Base-by-base conservation (phyloP, 2,888 invertebrate species). In the Lypha dubia region DNA sequence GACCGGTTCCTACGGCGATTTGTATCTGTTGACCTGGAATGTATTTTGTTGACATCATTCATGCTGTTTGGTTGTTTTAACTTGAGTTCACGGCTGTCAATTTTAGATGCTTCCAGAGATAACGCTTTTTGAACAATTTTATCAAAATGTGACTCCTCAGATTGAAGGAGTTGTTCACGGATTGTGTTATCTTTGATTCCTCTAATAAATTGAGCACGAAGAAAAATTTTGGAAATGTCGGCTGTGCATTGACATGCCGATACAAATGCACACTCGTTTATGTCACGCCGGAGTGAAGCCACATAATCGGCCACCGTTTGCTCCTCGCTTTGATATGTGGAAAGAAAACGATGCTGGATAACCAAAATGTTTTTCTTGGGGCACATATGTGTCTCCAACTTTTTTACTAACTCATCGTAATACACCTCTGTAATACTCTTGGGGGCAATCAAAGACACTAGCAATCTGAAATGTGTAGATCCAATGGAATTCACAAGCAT, bases 221-320 rank as follows among this genome's bases (percentile, higher is more conserved):
- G 9, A 9, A 58, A 58, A 58, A 20, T 11, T n/a, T 20, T 3
- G 4, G 51, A 51, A 2, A 51, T 51, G 11, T 51, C 51, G 3
- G 51, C 11, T 9, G 11, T 8, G 11, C 51, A 22, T 2, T 6
- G 3, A 51, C 51, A 58, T 32, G 28, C 32, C 15, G 56, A 58
- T n/a, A 58, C 32, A 17, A 58, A 58, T n/a, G 32, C 28, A 8
- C 56, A 58, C 17, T 32, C 56, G n/a, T n/a, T 58, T n/a, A 32
- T 58, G 28, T 58, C 56, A 1, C 56, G 56, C 6, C 56, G 56
- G 4, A 58, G 17, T 32, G 32, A 3, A 5, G 32, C 56, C n/a
- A 32, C 56, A 58, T 58, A 58, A n/a, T 58, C 56, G 32, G 56
- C 56, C 15, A 32, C 9, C 0, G 56, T 28, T 58, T 58, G 56